Evolutionary conservation across 1,140 invertebrate genomes (phyloP), one percentile per base, ranked within the genome.

Genomic region (Brachionus rotundiformis): DNA sequence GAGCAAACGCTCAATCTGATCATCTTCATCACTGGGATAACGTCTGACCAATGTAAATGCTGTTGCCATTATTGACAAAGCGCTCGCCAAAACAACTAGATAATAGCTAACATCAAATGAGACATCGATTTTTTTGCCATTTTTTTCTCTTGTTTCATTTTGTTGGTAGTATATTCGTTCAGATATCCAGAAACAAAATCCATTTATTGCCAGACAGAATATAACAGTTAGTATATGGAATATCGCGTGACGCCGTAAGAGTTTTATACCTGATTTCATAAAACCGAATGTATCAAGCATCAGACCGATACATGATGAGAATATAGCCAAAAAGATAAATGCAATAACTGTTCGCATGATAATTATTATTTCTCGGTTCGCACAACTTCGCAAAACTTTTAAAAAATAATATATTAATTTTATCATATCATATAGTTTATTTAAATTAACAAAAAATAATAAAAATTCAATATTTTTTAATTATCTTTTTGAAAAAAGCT

Each of bases 121-220:
- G 31, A 81, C 79, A 29, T 65, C 59, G n/a, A 81, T 49, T 81
- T 81, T 81, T 81, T 81, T 81, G 54, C 79, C 79, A 23, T 47
- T 63, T 81, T 81, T 81, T 7, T 27, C 27, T 25, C 79, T 63
- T 23, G 54, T 81, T 23, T 81, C 54, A 16, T 81, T 16, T 65
- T 81, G 79, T 33, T 63, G 54, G 29, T 81, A 49, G 19, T 81
- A 65, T 10, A 81, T 81, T 81, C 54, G 19, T 39, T 81, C 79
- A n/a, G 79, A 65, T 44, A 63, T 63, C 79, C 79, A 81, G 33
- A 81, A 81, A 31, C 79, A 81, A 29, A 81, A 63, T 25, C 79
- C 79, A 25, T 63, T 65, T 65, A 81, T 63, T 39, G 54, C 63
- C 31, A 63, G 3, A 68, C 79, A 81, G 49, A 81, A 63, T 47